These are phyloP conservation scores for Amphipoea oculea DNA, from an alignment of 2,888 invertebrate species.

Conservation along the genomic window DNA sequence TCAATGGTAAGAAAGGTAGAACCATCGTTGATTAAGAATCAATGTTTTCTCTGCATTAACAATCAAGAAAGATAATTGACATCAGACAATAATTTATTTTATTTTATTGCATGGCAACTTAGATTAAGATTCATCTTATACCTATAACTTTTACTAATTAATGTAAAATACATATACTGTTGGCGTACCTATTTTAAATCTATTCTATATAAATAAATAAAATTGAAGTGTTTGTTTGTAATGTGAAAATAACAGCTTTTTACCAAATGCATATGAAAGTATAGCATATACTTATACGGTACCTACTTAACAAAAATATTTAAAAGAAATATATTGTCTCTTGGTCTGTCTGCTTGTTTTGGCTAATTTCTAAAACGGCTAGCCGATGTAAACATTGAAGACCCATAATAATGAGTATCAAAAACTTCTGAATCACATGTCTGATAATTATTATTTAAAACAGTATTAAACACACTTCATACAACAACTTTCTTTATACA, in stretches of 20 bases:
- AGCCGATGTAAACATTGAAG: neutral
- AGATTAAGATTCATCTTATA: neutral
- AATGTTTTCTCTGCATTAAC: neutral
- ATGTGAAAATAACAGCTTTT: too few species aligned
- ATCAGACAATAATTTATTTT: neutral
- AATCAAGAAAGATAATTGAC: neutral
- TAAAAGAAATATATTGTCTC: too few species aligned
- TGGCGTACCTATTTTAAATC: neutral
- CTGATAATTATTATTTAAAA: constrained; percentile 1
- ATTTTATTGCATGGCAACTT: too few species aligned
- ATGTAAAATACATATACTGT: neutral
- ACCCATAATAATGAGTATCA: neutral
- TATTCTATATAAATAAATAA: too few species aligned
- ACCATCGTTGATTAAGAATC: neutral
- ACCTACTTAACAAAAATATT: too few species aligned
- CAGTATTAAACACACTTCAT: neutral
- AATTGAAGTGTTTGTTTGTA: too few species aligned
- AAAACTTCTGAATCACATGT: neutral
- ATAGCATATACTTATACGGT: too few species aligned
- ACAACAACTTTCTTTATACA: constrained; percentile 7
- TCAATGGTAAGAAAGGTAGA: neutral
- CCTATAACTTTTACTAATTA: neutral
- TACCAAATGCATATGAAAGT: too few species aligned
- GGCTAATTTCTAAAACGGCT: too few species aligned
- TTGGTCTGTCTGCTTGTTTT: too few species aligned